Conservation (phyloP, 1,140 invertebrate genomes). For the Trinorchestia longiramus region DNA sequence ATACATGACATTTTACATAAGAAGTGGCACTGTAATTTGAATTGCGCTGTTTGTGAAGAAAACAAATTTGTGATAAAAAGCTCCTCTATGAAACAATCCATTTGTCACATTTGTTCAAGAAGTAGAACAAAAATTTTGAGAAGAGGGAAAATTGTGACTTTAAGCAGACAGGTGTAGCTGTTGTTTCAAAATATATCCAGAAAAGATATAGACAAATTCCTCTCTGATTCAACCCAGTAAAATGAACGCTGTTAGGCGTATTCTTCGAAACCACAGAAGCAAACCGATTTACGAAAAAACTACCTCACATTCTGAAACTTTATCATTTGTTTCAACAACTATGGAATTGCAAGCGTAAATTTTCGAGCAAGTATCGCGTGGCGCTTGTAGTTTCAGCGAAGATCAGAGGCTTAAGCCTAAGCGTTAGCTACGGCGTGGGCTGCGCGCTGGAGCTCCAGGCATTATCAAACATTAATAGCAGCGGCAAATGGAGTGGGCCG, state of each 20-base stretch:
- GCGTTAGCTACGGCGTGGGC: constrained; percentile 45
- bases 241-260: neutral
- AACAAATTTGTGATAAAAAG: neutral
- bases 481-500: constrained; percentile 54
- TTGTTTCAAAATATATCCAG: neutral
- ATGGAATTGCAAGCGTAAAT: constrained; percentile 47
- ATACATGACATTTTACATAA: neutral
- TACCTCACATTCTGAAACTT: constrained; percentile 19
- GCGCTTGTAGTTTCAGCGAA: constrained; percentile 46
- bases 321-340: constrained; percentile 51
- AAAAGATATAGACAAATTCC: neutral
- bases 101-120: neutral
- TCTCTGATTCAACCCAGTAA: neutral
- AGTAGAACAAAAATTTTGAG: neutral
- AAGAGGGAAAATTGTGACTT: neutral
- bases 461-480: constrained; percentile 54
- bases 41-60: neutral
- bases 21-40: neutral
- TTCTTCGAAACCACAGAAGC: neutral
- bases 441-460: neutral
- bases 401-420: constrained; percentile 51
- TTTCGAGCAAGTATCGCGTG: constrained; percentile 34
- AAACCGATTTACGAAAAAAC: neutral
- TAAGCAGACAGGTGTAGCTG: neutral
- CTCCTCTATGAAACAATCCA: neutral